Percentiles rank a stretch among this genome's conserved stretches.
Conservation (phyloP, 2,888 invertebrate species). For the Ptychoptera albimana region DNA sequence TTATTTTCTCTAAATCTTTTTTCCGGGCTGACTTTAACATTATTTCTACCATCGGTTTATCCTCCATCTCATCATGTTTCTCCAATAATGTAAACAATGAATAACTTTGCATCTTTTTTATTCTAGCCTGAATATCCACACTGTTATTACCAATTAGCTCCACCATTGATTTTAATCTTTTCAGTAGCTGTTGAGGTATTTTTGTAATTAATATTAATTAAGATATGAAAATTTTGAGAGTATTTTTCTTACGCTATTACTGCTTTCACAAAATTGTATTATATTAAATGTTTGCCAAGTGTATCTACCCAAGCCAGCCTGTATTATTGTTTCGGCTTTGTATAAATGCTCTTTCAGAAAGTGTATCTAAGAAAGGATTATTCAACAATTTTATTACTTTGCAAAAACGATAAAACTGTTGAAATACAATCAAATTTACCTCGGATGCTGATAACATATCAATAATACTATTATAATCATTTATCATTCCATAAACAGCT, state of each 20-base stretch:
- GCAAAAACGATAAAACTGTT: not conserved
- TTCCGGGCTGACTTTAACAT: not conserved
- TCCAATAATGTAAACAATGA: slow-evolving; percentile 20
- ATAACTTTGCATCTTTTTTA: slow-evolving; percentile 32
- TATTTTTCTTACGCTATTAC: slow-evolving; percentile 22
- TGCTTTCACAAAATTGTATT: slow-evolving; percentile 47
- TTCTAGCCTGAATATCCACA: slow-evolving; percentile 39
- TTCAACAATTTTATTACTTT: not conserved
- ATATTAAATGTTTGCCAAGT: slow-evolving; percentile 80
- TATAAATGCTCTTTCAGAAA: slow-evolving; percentile 51
- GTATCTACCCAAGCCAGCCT: slow-evolving; percentile 66
- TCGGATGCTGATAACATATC: slow-evolving; percentile 53
- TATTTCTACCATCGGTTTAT: not conserved
- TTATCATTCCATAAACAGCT: slow-evolving; percentile 39
- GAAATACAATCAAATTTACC: slow-evolving; percentile 24
- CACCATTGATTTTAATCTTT: slow-evolving; percentile 46
- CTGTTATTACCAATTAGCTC: slow-evolving; percentile 54
- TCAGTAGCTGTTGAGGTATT: slow-evolving; percentile 29
- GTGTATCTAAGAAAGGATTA: slow-evolving; percentile 33
- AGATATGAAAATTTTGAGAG: not conserved
- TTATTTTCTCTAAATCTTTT: not conserved
- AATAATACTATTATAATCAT: slow-evolving; percentile 46
- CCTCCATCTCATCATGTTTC: slow-evolving; percentile 16
- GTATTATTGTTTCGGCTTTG: slow-evolving; percentile 56
- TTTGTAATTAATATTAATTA: too few relatives aligned